Evolutionary conservation across 1,140 invertebrate species (phyloP).

Genomic region (Chelonus insularis): DNA sequence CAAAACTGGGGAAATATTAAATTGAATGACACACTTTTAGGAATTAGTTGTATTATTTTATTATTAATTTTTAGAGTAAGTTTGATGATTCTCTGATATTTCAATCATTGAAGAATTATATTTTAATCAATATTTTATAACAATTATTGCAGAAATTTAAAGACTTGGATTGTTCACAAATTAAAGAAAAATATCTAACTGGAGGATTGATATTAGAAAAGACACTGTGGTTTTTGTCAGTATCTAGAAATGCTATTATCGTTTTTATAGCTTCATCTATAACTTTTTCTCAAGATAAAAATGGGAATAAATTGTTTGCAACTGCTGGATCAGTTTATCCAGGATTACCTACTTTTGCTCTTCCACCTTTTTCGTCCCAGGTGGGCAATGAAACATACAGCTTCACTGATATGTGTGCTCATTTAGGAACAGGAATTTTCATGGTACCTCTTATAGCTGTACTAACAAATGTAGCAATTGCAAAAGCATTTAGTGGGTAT

Average conservation of each 20-base stretch:
- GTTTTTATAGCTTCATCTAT: constrained; percentile 69
- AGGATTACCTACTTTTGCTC: constrained; percentile 63
- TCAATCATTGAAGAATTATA: background rate
- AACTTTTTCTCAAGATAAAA: constrained; percentile 51
- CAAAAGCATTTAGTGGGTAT: constrained; percentile 73
- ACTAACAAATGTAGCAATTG: constrained; percentile 78
- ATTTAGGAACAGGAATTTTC: constrained; percentile 69
- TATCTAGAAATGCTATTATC: constrained; percentile 76
- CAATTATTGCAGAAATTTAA: constrained; percentile 67
- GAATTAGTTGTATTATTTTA: constrained; percentile 66
- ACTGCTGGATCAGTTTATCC: constrained; percentile 63
- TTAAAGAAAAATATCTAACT: constrained; percentile 43
- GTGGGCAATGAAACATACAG: constrained; percentile 64
- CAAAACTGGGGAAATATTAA: constrained; percentile 62
- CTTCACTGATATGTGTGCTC: constrained; percentile 64
- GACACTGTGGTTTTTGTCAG: constrained; percentile 73
- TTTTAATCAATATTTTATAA: background rate
- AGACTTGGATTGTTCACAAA: constrained; percentile 59
- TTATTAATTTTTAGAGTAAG: constrained; percentile 70
- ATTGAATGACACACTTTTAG: constrained; percentile 67
- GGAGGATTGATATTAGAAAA: constrained; percentile 53
- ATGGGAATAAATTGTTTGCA: constrained; percentile 54
- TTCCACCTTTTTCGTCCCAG: constrained; percentile 62
- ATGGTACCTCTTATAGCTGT: constrained; percentile 74
- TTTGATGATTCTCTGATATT: too few species aligned